These are phyloP conservation scores for Malurus splendens DNA, from an alignment of 2,797 vertebrate species.

Conservation along the genomic window DNA sequence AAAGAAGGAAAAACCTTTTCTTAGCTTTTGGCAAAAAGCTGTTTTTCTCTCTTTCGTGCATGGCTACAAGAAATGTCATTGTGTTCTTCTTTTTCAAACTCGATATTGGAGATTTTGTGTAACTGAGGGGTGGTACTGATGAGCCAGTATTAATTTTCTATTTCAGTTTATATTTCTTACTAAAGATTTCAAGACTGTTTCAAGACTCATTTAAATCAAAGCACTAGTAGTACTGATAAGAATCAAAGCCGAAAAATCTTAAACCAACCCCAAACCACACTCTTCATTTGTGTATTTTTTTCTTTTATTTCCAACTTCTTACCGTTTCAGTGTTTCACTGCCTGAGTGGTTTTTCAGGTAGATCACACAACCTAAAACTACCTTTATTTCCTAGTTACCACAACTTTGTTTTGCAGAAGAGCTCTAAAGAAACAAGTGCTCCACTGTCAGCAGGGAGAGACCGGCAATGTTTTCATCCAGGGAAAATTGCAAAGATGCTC, in stretches of 20 bases:
- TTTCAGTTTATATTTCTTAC: not conserved
- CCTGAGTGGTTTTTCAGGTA: not conserved
- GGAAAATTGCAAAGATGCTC: not conserved
- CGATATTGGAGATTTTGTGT: not conserved
- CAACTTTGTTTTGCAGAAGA: not conserved
- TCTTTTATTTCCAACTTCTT: not conserved
- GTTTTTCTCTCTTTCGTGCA: not conserved
- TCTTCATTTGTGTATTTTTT: not conserved
- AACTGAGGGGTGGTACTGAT: not conserved
- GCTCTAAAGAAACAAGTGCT: not conserved
- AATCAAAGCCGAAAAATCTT: not conserved
- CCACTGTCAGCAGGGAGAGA: not conserved
- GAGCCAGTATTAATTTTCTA: not conserved
- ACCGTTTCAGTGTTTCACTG: not conserved
- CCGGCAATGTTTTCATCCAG: not conserved
- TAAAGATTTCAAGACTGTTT: not conserved
- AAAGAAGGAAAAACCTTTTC: not conserved
- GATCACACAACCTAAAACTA: not conserved
- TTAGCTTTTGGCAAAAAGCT: not conserved
- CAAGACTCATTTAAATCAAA: not conserved
- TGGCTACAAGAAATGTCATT: not conserved
- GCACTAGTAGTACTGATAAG: not conserved
- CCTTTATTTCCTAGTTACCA: not conserved
- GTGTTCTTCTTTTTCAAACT: not conserved
- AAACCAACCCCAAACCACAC: not conserved